Conservation (phyloP, 2,888 invertebrate genomes). For the Druceiella hillmani region DNA sequence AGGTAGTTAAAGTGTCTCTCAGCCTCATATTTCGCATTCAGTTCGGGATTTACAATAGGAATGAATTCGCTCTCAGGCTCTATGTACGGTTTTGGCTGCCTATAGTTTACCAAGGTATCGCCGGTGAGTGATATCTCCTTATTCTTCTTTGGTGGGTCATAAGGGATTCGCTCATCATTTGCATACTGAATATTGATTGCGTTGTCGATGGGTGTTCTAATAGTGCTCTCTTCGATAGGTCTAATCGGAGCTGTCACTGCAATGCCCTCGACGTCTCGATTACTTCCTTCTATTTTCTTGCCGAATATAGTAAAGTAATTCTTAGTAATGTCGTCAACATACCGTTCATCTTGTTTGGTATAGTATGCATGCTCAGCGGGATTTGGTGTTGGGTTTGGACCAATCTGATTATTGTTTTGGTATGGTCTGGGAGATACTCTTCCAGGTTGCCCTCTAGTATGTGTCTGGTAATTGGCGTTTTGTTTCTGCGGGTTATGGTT, state of each 20-base stretch:
- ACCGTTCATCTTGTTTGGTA: conserved; percentile 60
- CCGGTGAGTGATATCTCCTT: conserved; percentile 52
- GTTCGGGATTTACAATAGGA: conserved; percentile 35
- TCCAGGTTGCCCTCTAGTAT: conserved; percentile 36
- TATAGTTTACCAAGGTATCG: conserved; percentile 68
- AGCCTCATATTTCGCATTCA: conserved; percentile 25
- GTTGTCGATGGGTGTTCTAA: conserved; percentile 45
- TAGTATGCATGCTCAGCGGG: conserved; percentile 58
- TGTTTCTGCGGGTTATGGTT: conserved; percentile 30
- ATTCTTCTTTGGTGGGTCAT: conserved; percentile 35
- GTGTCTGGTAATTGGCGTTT: conserved; percentile 36
- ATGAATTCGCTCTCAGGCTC: conserved; percentile 65
- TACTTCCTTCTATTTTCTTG: conserved; percentile 55
- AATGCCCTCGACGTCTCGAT: conserved; percentile 42
- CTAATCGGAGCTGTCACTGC: conserved; percentile 43
- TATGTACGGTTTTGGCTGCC: conserved; percentile 58
- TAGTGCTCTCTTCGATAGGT: no score
- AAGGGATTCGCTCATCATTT: conserved; percentile 40
- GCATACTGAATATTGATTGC: conserved; percentile 52
- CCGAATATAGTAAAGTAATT: conserved; percentile 72
- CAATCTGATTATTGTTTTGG: conserved; percentile 31
- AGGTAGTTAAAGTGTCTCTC: conserved; percentile 34
- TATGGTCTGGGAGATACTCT: conserved; percentile 34
- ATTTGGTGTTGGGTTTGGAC: conserved; percentile 48
- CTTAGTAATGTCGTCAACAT: conserved; percentile 67